Evolutionary conservation across 2,888 invertebrate genomes (phyloP).

Genomic region (Parelbella ahira): DNA sequence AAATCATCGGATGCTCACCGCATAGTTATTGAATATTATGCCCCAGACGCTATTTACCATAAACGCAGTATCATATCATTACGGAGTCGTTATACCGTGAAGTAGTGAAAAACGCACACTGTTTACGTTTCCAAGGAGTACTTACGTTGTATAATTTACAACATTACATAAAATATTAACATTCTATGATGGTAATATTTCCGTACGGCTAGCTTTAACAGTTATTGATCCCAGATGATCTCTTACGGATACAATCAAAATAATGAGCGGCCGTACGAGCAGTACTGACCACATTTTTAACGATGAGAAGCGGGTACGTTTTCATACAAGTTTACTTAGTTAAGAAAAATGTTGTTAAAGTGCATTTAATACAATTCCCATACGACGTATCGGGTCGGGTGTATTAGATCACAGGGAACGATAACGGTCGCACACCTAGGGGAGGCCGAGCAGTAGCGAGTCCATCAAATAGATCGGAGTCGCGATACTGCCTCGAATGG

Average conservation of each 20-base stretch:
- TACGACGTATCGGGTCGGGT: slow-evolving; percentile 1
- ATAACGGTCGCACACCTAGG: slow-evolving; percentile 54
- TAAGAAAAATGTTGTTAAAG: not conserved
- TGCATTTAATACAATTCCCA: slow-evolving; percentile 1
- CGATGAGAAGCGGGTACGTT: too few relatives aligned
- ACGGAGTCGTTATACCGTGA: slow-evolving; percentile 15
- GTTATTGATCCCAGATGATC: too few relatives aligned
- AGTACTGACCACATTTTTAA: too few relatives aligned
- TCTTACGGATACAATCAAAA: too few relatives aligned
- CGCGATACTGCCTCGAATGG: slow-evolving; percentile 62
- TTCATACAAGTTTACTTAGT: too few relatives aligned
- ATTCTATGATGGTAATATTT: too few relatives aligned
- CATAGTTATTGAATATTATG: slow-evolving; percentile 25
- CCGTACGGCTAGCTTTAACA: too few relatives aligned
- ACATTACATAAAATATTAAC: too few relatives aligned
- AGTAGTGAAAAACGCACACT: slow-evolving; percentile 24
- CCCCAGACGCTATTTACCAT: slow-evolving; percentile 22
- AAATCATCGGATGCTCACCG: slow-evolving; percentile 24
- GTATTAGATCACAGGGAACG: slow-evolving; percentile 52
- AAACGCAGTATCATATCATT: slow-evolving; percentile 24
- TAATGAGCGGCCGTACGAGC: too few relatives aligned
- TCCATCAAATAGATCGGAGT: slow-evolving; percentile 73
- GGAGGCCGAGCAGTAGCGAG: slow-evolving; percentile 46
- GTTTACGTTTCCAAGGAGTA: slow-evolving; percentile 16
- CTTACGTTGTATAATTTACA: slow-evolving; percentile 17